Conservation (phyloP, 2,113 vertebrate genomes). For the Tichodroma muraria region DNA sequence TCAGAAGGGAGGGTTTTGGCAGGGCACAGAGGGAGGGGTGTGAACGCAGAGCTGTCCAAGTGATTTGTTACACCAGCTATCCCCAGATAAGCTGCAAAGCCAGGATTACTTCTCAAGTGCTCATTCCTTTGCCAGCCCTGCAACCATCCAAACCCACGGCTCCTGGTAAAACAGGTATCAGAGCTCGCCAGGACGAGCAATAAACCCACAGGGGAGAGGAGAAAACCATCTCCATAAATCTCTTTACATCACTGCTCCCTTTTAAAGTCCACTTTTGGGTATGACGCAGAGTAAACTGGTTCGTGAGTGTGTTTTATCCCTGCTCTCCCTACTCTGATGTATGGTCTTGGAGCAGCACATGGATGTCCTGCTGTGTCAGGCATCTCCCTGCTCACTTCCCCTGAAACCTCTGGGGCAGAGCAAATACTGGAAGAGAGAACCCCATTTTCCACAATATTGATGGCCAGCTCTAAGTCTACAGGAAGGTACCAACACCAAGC, state of each 20-base stretch:
- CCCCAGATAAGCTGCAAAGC: neutral
- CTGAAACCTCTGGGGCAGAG: neutral
- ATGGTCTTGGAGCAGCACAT: neutral
- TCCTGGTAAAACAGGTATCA: neutral
- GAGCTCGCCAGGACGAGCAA: neutral
- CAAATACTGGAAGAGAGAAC: neutral
- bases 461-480: neutral
- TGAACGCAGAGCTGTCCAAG: neutral
- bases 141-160: neutral
- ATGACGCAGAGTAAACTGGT: neutral
- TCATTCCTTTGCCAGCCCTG: neutral
- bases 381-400: neutral
- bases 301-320: neutral
- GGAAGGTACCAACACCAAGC: neutral
- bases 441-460: neutral
- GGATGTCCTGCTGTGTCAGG: neutral
- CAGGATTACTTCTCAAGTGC: neutral
- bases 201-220: neutral
- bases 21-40: neutral
- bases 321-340: neutral
- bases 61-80: neutral
- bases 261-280: neutral
- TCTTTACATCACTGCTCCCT: neutral
- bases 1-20: neutral
- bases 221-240: slow-evolving; percentile 7